Evolutionary conservation across 2,888 invertebrate genomes (phyloP), one percentile per base, ranked within the genome.

Genomic region (Scaptomyza caliginosa): DNA sequence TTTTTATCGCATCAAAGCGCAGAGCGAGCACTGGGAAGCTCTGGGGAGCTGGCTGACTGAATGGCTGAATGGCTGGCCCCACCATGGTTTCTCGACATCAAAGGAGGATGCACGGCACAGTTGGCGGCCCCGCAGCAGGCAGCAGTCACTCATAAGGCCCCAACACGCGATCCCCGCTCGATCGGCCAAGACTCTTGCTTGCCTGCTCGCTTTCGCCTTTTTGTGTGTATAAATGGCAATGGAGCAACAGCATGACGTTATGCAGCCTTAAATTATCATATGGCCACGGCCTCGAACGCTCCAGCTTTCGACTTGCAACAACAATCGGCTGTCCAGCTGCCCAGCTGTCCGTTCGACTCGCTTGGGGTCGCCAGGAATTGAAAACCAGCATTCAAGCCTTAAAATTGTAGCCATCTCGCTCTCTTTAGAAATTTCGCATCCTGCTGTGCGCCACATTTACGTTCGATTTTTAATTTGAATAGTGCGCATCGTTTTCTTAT

Each of bases 1-100:
- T 89, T 90, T 90, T 90, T 88, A 89, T 88, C 89, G 86, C 83
- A 90, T 89, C 90, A 90, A 87, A 89, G 88, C 75, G 75, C 84
- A 56, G 50, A 45, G 77, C 50, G 24, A 66, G 51, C 52, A 43
- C 50, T 52, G 62, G 54, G 48, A 51, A 48, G 40, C 67, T 36
- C 16, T 39, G 38, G 11, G 11, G 24, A 39, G 23, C 28, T 19
- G 10, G n/a, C 17, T 30, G 19, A 19, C 40, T 23, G 34, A 23
- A 5, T n/a, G 30, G 43, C 45, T 28, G n/a, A 11, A 11, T 17
- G 26, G 30, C 40, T 24, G 43, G 58, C 66, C 66, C 66, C 74
- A 67, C 74, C 81, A 77, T 77, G 78, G 73, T 75, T 69, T 75
- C 81, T 71, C 75, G 79, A 90, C 90, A 89, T 90, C 90, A 90